Evolutionary conservation across 2,797 vertebrate species (phyloP).

Genomic region (Gephyroberyx darwinii): DNA sequence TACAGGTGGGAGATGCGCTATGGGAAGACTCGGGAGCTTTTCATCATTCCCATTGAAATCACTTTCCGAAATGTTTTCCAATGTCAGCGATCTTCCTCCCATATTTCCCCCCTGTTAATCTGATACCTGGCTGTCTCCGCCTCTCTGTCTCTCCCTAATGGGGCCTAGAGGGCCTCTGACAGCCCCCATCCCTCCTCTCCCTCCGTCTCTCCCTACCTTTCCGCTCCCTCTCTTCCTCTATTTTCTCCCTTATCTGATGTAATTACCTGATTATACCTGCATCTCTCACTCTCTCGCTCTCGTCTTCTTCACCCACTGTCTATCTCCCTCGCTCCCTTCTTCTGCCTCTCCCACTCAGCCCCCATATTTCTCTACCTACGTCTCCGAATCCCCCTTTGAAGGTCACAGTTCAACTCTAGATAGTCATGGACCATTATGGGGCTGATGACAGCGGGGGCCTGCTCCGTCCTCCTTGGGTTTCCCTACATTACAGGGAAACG

Average conservation of each 20-base stretch:
- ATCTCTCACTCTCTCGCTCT: constrained; percentile 54
- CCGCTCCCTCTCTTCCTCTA: constrained; percentile 59
- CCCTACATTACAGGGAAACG: constrained; percentile 85
- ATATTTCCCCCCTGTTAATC: constrained; percentile 57
- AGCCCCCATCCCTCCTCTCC: constrained; percentile 56
- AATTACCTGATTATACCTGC: constrained; percentile 64
- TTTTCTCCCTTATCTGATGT: constrained; percentile 60
- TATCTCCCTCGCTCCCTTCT: constrained; percentile 28
- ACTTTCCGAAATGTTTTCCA: constrained; percentile 67
- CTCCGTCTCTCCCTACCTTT: constrained; percentile 38
- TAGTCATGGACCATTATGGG: constrained; percentile 84
- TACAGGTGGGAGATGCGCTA: constrained; percentile 6
- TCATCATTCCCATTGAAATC: constrained; percentile 66
- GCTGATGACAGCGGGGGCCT: constrained; percentile 87
- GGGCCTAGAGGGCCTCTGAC: constrained; percentile 45
- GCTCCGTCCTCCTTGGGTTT: constrained; percentile 85
- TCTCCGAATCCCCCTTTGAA: constrained; percentile 82
- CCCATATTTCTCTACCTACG: constrained; percentile 59
- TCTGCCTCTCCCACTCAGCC: constrained; percentile 19
- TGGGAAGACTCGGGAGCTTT: constrained; percentile 42
- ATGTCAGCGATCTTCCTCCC: constrained; percentile 60
- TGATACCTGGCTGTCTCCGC: constrained; percentile 67
- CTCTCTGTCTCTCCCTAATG: constrained; percentile 59
- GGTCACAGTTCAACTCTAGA: constrained; percentile 83
- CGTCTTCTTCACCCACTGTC: constrained; percentile 30